Evolutionary conservation across 2,113 vertebrate species (phyloP).

Genomic region (Cottus gobio): DNA sequence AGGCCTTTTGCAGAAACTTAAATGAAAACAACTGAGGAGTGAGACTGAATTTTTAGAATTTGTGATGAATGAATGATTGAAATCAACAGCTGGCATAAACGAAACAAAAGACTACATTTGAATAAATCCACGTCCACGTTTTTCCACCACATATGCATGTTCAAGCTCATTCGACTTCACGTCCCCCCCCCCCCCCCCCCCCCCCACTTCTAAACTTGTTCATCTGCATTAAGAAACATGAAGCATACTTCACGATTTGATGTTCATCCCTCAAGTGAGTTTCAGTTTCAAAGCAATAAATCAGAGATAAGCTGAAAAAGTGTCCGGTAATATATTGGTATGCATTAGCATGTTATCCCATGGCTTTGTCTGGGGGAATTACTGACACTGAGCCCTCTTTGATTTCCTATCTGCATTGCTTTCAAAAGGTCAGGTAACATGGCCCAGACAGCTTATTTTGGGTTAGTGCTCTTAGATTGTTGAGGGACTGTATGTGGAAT

Average conservation of each 20-base stretch:
- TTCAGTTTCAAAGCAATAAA: conserved; percentile 40
- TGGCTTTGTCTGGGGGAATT: conserved; percentile 39
- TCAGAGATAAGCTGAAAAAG: conserved; percentile 31
- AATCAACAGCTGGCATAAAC: background rate
- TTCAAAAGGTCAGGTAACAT: conserved; percentile 20
- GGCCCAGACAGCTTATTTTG: background rate
- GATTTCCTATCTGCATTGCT: conserved; percentile 36
- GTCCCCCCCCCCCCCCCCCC: background rate
- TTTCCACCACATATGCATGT: background rate
- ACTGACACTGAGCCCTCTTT: conserved; percentile 32
- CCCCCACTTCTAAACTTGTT: background rate
- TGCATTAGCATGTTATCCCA: conserved; percentile 42
- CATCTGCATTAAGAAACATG: conserved; percentile 44
- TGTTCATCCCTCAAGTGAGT: conserved; percentile 45
- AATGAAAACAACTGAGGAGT: background rate
- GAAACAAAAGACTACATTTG: background rate
- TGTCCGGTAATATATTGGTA: conserved; percentile 38
- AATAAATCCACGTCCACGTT: background rate
- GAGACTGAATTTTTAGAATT: background rate
- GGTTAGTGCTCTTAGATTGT: background rate
- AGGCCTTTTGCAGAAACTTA: background rate
- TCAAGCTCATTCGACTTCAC: background rate
- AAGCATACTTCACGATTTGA: conserved; percentile 21
- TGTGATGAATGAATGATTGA: background rate
- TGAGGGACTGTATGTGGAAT: conserved; percentile 8